These are phyloP conservation scores for Cristatella mucedo DNA, from an alignment of 2,888 invertebrate genomes.

Conservation along the genomic window DNA sequence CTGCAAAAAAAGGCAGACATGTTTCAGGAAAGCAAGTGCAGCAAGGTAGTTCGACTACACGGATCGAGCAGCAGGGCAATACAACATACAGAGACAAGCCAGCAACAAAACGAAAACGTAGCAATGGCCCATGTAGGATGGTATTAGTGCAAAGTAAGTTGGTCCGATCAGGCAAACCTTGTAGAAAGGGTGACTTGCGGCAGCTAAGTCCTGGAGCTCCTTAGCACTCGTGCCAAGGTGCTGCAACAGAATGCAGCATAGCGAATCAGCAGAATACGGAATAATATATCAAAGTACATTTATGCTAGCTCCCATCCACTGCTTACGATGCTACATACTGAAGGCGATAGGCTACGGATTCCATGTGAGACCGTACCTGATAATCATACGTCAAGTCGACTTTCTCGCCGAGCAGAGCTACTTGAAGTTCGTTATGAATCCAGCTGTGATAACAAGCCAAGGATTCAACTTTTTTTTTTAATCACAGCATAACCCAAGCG, in stretches of 20 bases:
- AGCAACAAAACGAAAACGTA: no score
- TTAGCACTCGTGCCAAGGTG: constrained; percentile 67
- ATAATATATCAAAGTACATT: background rate
- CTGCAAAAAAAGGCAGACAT: no score
- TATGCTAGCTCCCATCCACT: no score
- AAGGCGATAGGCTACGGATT: background rate
- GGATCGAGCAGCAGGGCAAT: no score
- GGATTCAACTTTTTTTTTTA: background rate
- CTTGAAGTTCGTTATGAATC: constrained; percentile 71
- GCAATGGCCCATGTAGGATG: no score
- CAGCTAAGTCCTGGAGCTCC: constrained; percentile 56
- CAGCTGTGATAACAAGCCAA: constrained; percentile 42
- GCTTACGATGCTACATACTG: background rate
- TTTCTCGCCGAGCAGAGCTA: constrained; percentile 74
- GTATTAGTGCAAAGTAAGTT: no score
- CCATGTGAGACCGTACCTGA: constrained; percentile 36
- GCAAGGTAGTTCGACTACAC: no score
- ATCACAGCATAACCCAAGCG: background rate
- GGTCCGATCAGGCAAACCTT: constrained; percentile 42
- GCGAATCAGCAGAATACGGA: background rate
- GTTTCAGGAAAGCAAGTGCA: no score
- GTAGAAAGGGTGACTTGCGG: constrained; percentile 53
- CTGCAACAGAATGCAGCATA: constrained; percentile 36
- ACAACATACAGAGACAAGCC: no score
- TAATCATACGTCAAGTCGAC: constrained; percentile 85